Base-by-base conservation (phyloP, 2,797 vertebrate genomes). In the Smutsia gigantea region DNA sequence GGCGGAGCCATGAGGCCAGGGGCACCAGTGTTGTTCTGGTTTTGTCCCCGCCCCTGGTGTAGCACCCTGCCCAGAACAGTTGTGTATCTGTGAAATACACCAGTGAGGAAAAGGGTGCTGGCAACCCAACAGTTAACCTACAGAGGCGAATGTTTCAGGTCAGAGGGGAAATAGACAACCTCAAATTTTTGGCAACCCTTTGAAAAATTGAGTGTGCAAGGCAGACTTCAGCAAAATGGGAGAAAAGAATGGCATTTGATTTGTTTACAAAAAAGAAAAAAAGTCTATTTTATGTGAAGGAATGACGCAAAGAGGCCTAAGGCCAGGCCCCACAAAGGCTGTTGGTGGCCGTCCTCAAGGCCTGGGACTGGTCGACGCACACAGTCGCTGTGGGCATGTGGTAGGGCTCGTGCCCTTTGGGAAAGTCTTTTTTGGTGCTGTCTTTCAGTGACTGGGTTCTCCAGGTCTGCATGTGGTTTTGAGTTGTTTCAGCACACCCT, bases 281-380 rank as follows among this genome's bases (percentile, higher is more conserved):
- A 19, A 55, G 46, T 7, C 31, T 23, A 25, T 53, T 42, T 42
- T 6, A 12, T 1, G 14, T 17, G 37, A 27, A 51, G 39, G 51
- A 39, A 27, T 31, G 12, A 49, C 3, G 4, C 37, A 19, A 11
- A 57, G 46, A 61, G 23, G 3, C n/a, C 15, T 0, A 5, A n/a
- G 37, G 29, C 42, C 4, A 63, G 12, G 8, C 31, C 66, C 37
- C 10, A 1, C 7, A 6, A 31, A 64, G 81, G 61, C 31, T 0
- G 1, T 34, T 0, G 19, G n/a, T 59, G 15, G 15, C 7, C 2
- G 1, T 74, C n/a, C 78, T 75, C 0, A 1, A 69, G 59, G 1
- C 61, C 34, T 0, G 0, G 46, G 53, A 25, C 42, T 7, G 17
- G 1, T 23, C 0, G 9, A 19, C 1, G 7, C 12, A 3, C 19